These are phyloP conservation scores for Meghimatium bilineatum DNA, from an alignment of 2,888 invertebrate genomes.

Conservation along the genomic window DNA sequence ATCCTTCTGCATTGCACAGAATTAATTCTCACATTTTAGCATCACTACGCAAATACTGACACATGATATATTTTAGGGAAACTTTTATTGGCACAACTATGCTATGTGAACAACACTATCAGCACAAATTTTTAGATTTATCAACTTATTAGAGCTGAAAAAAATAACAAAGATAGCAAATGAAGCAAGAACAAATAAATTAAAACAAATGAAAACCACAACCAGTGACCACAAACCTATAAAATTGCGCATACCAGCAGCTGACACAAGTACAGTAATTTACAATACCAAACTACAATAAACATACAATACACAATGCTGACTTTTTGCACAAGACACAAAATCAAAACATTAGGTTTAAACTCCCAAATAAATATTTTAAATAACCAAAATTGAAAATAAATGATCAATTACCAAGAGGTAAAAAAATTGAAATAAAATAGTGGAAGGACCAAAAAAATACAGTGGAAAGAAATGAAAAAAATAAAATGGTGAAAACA, in stretches of 20 bases:
- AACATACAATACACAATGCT: neutral
- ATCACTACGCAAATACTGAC: too few species aligned
- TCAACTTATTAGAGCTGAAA: too few species aligned
- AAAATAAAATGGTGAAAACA: neutral
- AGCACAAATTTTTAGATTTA: too few species aligned
- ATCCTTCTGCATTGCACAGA: too few species aligned
- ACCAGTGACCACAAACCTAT: neutral
- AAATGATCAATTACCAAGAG: neutral
- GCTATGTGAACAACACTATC: too few species aligned
- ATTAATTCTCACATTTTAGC: too few species aligned
- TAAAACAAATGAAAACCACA: neutral
- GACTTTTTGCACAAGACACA: neutral
- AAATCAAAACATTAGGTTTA: neutral
- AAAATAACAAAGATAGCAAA: neutral
- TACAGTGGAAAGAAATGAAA: neutral
- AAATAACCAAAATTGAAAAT: neutral
- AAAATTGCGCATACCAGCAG: neutral
- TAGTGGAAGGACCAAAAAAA: too few species aligned
- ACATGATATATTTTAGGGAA: too few species aligned
- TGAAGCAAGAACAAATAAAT: neutral
- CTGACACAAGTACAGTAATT: neutral
- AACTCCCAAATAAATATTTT: neutral
- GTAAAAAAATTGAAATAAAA: neutral
- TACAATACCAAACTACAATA: constrained; percentile 14
- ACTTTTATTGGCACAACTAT: too few species aligned